phyloP scores from a whole-genome alignment of 2,113 vertebrate species.

The Cheirogaleus medius region DNA sequence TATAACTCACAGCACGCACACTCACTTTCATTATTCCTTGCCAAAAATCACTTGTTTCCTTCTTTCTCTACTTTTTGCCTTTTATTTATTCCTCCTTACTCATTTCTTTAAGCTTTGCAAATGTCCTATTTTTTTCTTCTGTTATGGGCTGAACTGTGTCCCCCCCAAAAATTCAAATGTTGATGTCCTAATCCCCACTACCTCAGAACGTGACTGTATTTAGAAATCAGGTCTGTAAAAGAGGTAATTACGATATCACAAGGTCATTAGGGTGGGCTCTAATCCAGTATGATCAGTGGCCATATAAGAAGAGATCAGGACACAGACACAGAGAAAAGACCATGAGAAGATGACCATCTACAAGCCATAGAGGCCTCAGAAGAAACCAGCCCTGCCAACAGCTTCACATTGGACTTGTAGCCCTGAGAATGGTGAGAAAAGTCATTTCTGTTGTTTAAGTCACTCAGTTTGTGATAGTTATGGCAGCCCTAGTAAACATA shows the following conservation, averaged over 20 bases:
- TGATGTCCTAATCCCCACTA: background rate
- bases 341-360: rapidly evolving
- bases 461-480: background rate
- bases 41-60: background rate
- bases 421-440: background rate
- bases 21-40: background rate
- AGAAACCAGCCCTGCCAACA: background rate
- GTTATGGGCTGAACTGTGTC: background rate
- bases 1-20: rapidly evolving
- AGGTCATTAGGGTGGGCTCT: background rate
- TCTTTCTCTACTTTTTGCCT: background rate
- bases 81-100: background rate
- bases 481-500: background rate
- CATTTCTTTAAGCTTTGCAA: background rate
- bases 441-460: background rate
- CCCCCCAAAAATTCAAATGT: background rate
- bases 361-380: background rate
- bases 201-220: background rate
- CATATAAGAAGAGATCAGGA: background rate
- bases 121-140: background rate
- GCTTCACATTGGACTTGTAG: background rate
- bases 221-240: background rate
- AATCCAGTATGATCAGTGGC: background rate
- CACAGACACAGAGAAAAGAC: background rate
- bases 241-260: background rate